Base-by-base conservation (phyloP, 2,888 invertebrate species). In the Lepeophtheirus nordmannii region DNA sequence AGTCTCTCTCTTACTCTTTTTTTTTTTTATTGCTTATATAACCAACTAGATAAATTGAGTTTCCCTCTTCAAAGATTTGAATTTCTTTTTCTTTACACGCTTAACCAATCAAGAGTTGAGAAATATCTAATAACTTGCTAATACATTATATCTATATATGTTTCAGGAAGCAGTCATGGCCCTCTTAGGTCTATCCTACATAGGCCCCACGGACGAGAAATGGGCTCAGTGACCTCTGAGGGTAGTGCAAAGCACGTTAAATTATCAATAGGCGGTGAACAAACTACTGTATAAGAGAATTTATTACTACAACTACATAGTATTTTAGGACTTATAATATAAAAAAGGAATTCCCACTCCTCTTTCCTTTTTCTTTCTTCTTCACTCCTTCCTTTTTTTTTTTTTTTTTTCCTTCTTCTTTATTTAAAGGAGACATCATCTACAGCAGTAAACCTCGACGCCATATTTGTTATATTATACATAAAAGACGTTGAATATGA, bases 131-230 rank as follows among this genome's bases (percentile, higher is more conserved):
- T 41, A 41, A 41, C 8, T 46, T 46, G n/a, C 8, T 46, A 14
- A n/a, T 17, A 5, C 17, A n/a, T 17, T 17, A n/a, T 46, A 5
- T 22, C 23, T 22, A 7, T 30, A 20, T 60, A 23, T 23, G 59
- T 60, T 60, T 37, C 23, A 60, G 60, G 60, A 38, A 60, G 60
- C 38, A 38, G 60, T 38, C 60, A 60, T 37, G 60, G 60, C 30
- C 60, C 60, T 22, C 60, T 60, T 22, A 23, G 37, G 37, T 37
- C 60, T 37, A 60, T 20, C 30, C 38, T 60, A 30, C 20, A 60
- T 17, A 60, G 30, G 37, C 30, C 60, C 1, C 17, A 60, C 30
- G 22, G 17, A 23, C 17, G 38, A 38, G 60, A 60, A 38, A 10
- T 22, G 10, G 60, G 37, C 20, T 60, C 60, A 22, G 60, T 37